Evolutionary conservation across 2,797 vertebrate genomes (phyloP).

Genomic region (Danio aesculapii): DNA sequence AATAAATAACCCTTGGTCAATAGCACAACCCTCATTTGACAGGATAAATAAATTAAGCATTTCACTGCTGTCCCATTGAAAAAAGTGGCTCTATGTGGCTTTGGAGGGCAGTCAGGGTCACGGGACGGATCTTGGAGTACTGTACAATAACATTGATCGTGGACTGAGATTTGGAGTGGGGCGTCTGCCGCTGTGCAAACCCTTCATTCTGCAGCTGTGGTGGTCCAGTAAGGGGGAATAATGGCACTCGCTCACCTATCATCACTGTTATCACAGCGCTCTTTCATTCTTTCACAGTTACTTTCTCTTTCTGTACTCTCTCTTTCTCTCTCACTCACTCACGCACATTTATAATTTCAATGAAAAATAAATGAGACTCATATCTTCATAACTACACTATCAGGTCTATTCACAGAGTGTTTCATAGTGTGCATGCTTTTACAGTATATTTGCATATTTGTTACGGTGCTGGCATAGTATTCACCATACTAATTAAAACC

Average conservation of each 20-base stretch:
- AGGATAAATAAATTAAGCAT: neutral
- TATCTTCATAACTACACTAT: neutral
- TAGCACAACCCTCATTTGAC: neutral
- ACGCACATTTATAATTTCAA: neutral
- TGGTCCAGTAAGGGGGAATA: constrained; percentile 6
- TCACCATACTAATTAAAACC: neutral
- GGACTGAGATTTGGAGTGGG: constrained; percentile 32
- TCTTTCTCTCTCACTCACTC: no score
- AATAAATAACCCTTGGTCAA: neutral
- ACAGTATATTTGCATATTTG: neutral
- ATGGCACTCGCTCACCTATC: constrained; percentile 33
- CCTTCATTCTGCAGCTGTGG: constrained; percentile 41
- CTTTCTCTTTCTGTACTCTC: neutral
- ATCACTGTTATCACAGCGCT: constrained; percentile 38
- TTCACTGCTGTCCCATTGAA: neutral
- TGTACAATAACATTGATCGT: constrained; percentile 32
- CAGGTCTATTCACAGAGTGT: neutral
- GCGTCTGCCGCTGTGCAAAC: constrained; percentile 26
- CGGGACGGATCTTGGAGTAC: constrained; percentile 14
- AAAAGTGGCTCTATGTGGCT: neutral
- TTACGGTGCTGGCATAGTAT: neutral
- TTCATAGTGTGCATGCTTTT: neutral
- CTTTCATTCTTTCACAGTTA: constrained; percentile 11
- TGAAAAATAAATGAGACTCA: constrained; percentile 1
- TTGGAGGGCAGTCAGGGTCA: neutral